Evolutionary conservation across 92 coral and sea anemone genomes (phyloP), one percentile per base, ranked within the genome.

Genomic region (Blastomussa wellsi): DNA sequence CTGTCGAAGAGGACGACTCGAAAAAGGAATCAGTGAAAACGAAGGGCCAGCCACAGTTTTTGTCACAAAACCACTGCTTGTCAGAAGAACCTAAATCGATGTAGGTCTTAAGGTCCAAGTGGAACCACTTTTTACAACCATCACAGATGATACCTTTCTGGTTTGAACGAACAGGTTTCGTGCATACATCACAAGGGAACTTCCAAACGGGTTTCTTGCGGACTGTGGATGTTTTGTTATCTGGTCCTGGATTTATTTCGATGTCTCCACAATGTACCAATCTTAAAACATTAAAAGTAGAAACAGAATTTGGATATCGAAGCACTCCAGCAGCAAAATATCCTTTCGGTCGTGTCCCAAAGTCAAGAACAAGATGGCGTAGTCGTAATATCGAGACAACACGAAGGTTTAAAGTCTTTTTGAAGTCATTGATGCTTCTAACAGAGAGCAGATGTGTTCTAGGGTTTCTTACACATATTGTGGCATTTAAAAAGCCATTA

Each of bases 231-330:
- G 49, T 44, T 28, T 41, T 37, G 49, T 44, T 4, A 9, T 76
- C 88, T 38, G 83, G 88, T 76, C 88, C 82, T 3, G 82, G 88
- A 41, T 84, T 84, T 76, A 77, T 57, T 75, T 76, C 36, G 42
- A 84, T 84, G 48, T 84, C 88, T 75, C 82, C 88, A 76, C 88
- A 84, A 20, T 36, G 74, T 59, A n/a, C 83, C 37, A 84, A 37
- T 66, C 81, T 75, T 22, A 74, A 75, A 35, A 75, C 59, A 76
- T 84, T 84, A 76, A 76, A 84, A 39, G 88, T 84, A 39, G 88
- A 75, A 64, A 84, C 76, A 33, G 89, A 86, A 69, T 78, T 86
- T 11, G 89, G 85, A 86, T 79, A 79, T 48, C 89, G 89, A 78
- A 51, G 37, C 72, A 86, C 79, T 68, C 79, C 73, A 5, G 89